Conservation (phyloP, 2,797 vertebrate genomes). For the Myotis daubentonii region DNA sequence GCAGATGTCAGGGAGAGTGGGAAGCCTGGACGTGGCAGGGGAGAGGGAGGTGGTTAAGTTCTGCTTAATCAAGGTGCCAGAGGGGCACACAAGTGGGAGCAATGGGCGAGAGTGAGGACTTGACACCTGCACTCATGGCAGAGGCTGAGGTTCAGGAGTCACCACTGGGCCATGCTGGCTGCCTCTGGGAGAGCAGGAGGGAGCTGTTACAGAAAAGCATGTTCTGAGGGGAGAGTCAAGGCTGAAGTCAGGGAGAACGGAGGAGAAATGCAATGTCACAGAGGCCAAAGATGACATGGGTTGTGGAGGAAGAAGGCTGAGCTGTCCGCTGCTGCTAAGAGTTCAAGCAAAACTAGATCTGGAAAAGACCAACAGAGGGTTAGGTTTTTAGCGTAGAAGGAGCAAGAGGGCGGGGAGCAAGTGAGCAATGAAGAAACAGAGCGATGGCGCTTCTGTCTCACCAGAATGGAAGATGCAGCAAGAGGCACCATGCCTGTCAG, state of each 20-base stretch:
- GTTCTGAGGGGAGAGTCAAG: background rate
- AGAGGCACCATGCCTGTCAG: fast-evolving
- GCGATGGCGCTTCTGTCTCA: background rate
- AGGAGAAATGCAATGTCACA: background rate
- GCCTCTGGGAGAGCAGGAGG: background rate
- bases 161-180: background rate
- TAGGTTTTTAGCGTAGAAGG: background rate
- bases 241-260: background rate
- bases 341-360: background rate
- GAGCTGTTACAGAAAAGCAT: background rate
- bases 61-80: background rate
- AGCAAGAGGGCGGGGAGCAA: background rate
- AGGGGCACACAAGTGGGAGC: fast-evolving
- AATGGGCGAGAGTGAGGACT: background rate
- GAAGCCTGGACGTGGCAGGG: background rate
- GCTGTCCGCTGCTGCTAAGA: background rate
- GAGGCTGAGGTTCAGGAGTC: background rate
- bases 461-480: background rate
- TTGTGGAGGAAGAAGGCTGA: fast-evolving
- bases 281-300: background rate
- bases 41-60: background rate
- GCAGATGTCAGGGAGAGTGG: background rate
- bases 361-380: background rate
- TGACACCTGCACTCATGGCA: background rate
- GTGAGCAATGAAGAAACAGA: background rate